These are phyloP conservation scores for Clepsis dumicolana DNA, from an alignment of 2,888 invertebrate species.

Conservation along the genomic window DNA sequence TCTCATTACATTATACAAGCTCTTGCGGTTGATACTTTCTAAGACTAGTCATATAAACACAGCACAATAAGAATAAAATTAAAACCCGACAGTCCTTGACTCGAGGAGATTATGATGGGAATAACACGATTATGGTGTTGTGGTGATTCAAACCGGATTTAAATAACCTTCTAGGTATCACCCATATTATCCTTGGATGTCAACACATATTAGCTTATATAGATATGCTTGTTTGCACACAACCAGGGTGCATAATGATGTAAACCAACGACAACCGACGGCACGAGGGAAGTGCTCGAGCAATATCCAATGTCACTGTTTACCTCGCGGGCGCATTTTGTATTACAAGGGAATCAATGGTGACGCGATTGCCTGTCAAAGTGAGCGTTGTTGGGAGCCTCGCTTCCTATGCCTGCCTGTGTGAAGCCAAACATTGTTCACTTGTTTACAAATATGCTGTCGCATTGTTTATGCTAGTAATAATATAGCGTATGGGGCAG, in stretches of 20 bases:
- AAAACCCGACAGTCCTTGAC: background rate
- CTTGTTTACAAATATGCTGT: constrained; percentile 24
- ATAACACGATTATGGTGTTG: background rate
- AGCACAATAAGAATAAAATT: background rate
- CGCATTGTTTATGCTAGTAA: background rate
- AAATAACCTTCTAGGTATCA: constrained; percentile 14
- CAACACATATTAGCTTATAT: constrained; percentile 28
- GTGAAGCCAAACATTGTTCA: constrained; percentile 24
- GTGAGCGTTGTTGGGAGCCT: constrained; percentile 21
- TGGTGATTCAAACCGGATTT: constrained; percentile 12
- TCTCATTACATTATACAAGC: background rate
- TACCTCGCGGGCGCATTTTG: constrained; percentile 60
- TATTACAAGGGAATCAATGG: constrained; percentile 56
- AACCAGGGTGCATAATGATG: constrained; percentile 40
- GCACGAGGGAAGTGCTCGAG: constrained; percentile 51
- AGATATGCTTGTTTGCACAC: constrained; percentile 28
- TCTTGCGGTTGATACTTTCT: background rate
- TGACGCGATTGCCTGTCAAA: constrained; percentile 49
- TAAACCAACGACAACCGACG: constrained; percentile 37
- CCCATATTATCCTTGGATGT: constrained; percentile 13
- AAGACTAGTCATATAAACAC: background rate
- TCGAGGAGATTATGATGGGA: background rate
- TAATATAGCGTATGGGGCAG: background rate
- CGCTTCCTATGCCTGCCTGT: constrained; percentile 22
- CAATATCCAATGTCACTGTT: constrained; percentile 64